phyloP scores from a whole-genome alignment of 2,797 vertebrate species.

The Margarornis squamiger region DNA sequence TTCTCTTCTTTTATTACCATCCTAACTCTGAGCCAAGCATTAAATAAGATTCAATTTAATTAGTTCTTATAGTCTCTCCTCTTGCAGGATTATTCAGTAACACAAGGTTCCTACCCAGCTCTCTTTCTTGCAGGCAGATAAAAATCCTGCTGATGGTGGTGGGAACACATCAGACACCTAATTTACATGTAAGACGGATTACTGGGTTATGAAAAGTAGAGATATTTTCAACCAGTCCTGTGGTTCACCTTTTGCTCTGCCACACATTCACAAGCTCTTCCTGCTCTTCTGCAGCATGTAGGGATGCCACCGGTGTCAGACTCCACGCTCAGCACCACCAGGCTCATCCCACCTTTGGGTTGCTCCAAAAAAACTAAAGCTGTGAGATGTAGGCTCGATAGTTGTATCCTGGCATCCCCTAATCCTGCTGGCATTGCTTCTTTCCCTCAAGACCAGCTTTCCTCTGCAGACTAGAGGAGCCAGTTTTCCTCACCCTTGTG shows the following conservation, averaged over 20 bases:
- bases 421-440: not conserved
- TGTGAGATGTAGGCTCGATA: not conserved
- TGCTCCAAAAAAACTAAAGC: not conserved
- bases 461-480: not conserved
- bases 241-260: not conserved
- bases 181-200: not conserved
- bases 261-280: not conserved
- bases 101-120: not conserved
- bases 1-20: slow-evolving; percentile 34
- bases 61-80: slow-evolving; percentile 4
- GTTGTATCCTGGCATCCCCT: not conserved
- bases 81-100: not conserved
- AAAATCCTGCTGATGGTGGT: slow-evolving; percentile 57
- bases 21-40: slow-evolving; percentile 13
- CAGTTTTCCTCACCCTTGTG: not conserved
- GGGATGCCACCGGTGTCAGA: not conserved
- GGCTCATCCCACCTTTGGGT: not conserved
- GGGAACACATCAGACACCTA: slow-evolving; percentile 7
- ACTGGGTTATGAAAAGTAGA: not conserved
- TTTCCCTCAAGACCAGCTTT: not conserved
- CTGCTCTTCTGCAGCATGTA: not conserved
- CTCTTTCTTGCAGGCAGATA: slow-evolving; percentile 40
- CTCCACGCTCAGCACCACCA: fast-evolving
- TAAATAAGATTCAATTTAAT: slow-evolving; percentile 56
- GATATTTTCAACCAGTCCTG: not conserved